Evolutionary conservation across 2,888 invertebrate genomes (phyloP), one percentile per base, ranked within the genome.

Genomic region (Drosophila affinis): DNA sequence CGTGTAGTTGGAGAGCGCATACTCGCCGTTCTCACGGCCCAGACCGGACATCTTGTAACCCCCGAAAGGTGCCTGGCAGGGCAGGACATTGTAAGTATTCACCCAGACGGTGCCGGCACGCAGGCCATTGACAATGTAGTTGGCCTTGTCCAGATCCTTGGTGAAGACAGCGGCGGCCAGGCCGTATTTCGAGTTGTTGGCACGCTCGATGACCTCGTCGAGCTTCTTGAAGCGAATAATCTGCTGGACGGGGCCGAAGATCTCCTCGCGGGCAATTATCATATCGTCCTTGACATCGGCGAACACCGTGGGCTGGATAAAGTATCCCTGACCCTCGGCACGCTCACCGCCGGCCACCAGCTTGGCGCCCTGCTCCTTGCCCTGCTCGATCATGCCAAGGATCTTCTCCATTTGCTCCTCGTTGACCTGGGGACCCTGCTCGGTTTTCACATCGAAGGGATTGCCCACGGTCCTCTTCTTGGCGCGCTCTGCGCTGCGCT

Each of bases 41-140:
- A 97, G 94, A 3, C 99, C 99, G 1, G 98, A 98, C 94, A 97
- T 96, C 93, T 99, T 99, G 93, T 94, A 99, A 1, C 99, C 99
- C 54, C 99, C 99, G 93, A 99, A 99, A 0, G 99, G 99, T 24
- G 96, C 94, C 90, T 97, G 97, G 39, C 96, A 93, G n/a, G 86
- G 75, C 3, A 92, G 77, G 1, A 95, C 95, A 92, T 99, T 98
- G 93, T 98, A 99, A 81, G 98, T 97, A 92, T 99, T 99, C 48
- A 99, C 96, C 96, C 96, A 97, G 64, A 97, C 96, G 17, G 96
- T 96, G 59, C 97, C 97, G 63, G 97, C 96, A 65, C 95, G 93
- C 3, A 97, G 91, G 45, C 95, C 95, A 59, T 97, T 97, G 9
- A 96, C 93, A 60, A 96, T 89, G 79, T 96, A 95, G 92, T 96